Base-by-base conservation (phyloP, 2,888 invertebrate species). In the Leucozona laternaria region DNA sequence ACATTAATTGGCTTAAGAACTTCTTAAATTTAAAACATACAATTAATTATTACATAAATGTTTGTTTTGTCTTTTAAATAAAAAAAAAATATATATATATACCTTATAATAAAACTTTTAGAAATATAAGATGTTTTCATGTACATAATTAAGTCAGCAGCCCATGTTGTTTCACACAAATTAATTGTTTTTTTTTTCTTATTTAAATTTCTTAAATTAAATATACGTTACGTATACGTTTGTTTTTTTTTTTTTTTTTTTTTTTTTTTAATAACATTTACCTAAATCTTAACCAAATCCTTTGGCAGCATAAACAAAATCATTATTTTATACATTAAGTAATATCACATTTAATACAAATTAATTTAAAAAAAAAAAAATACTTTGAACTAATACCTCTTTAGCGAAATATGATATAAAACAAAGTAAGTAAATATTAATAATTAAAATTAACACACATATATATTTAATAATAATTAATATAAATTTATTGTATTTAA, bases 301-400 rank as follows among this genome's bases (percentile, higher is more conserved):
- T 82, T 81, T 82, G 86, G 86, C 86, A 82, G 86, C 86, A 86
- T 53, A 64, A 60, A 68, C 11, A 88, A 70, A 90, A 34, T 48
- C 13, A 48, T 45, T 48, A 20, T 48, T 48, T 66, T 17, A 50
- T 68, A n/a, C n/a, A n/a, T 25, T 53, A 37, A 68, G 53, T 37
- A 64, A 25, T 53, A 68, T 50, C n/a, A 53, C 68, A 68, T 20
- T 80, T 79, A 76, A 70, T 43, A 48, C 68, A 80, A 88, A 79
- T 77, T 81, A 80, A 79, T 77, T 88, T 88, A 81, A 84, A 83
- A 84, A 88, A 83, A 84, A 88, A 28, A 28, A 5, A 37, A 34
- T 78, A 48, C 70, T 72, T 76, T 83, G 76, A 83, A 87, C 83
- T 76, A 82, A 87, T 87, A 87, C 87, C 87, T 87, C 87, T 83